Base-by-base conservation (phyloP, 2,113 vertebrate genomes). In the Hypanus sabinus region DNA sequence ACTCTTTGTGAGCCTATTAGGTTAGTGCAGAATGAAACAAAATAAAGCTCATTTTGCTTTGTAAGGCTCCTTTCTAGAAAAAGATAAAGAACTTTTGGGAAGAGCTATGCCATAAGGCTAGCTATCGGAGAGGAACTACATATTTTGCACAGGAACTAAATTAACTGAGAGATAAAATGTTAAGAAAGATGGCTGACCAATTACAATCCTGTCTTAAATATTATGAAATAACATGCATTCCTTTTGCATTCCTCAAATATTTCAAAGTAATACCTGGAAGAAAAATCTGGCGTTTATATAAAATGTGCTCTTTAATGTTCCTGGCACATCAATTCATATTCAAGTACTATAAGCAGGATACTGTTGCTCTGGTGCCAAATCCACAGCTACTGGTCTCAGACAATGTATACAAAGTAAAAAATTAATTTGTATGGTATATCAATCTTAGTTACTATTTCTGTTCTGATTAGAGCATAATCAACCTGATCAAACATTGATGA, bases 41-140 rank as follows among this genome's bases (percentile, higher is more conserved):
- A 90, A 90, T 65, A 33, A 90, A 65, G 24, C 33, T 90, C 62
- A 65, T 88, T 88, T 90, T 33, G 60, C 12, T 90, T 90, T 68
- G 24, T 12, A 33, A 33, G 33, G 5, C 60, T 68, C 85, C 65
- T 68, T 90, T 27, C 60, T 73, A 33, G 85, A 65, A 90, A 90
- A 14, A 68, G 60, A 55, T 3, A 57, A 87, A 81, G 38, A 60
- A 30, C 27, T 65, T 12, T 14, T 33, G 85, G 85, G 60, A n/a
- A 33, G 57, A 88, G 10, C 1, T 12, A n/a, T 62, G 27, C 27
- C 30, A n/a, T 6, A 30, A 65, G 60, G 65, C 30, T 33, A 90
- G 1, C 6, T 65, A 22, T 60, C 60, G 65, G 60, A 62, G 85
- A 65, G 60, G 60, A 65, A 33, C n/a, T n/a, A 65, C 30, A 20